phyloP scores from a whole-genome alignment of 2,113 vertebrate species.

The Polyodon spathula region DNA sequence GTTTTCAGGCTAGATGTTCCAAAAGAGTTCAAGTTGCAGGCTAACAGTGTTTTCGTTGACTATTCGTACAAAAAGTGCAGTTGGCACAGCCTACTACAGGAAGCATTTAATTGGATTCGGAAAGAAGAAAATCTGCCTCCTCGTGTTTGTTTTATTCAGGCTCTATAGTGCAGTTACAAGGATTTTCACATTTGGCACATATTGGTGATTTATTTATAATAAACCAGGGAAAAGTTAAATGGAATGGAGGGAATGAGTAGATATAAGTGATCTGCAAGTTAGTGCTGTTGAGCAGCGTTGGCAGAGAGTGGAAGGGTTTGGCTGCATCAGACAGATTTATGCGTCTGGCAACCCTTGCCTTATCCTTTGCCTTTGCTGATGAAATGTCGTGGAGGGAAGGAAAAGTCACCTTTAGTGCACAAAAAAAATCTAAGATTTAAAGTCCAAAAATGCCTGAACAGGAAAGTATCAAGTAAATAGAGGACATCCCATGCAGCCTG shows the following conservation, averaged over 20 bases:
- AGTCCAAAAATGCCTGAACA: constrained; percentile 55
- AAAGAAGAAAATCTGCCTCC: constrained; percentile 45
- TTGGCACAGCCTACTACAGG: constrained; percentile 53
- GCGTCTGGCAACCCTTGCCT: constrained; percentile 54
- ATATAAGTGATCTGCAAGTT: rapidly evolving
- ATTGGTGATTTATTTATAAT: constrained; percentile 45
- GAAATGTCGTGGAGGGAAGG: constrained; percentile 63
- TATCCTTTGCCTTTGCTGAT: constrained; percentile 56
- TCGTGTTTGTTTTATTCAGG: constrained; percentile 42
- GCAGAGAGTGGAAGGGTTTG: constrained; percentile 23
- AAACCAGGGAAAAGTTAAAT: constrained; percentile 29
- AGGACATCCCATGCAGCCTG: constrained; percentile 63
- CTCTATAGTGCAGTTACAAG: constrained; percentile 31
- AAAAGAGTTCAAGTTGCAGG: constrained; percentile 54
- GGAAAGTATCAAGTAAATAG: constrained; percentile 69
- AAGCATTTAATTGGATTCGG: constrained; percentile 62
- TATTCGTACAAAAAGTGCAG: constrained; percentile 55
- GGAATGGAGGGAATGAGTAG: neutral
- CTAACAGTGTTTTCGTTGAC: constrained; percentile 35
- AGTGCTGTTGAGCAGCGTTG: neutral
- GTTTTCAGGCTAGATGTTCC: constrained; percentile 56
- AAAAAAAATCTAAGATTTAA: constrained; percentile 59
- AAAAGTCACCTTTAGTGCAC: constrained; percentile 66
- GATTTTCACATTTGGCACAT: constrained; percentile 34
- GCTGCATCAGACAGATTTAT: constrained; percentile 54